A percentile compares a stretch with the other conserved stretches of the same genome.
Evolutionary conservation across 1,140 invertebrate genomes (phyloP).

Genomic region (Brachionus paranguensis): DNA sequence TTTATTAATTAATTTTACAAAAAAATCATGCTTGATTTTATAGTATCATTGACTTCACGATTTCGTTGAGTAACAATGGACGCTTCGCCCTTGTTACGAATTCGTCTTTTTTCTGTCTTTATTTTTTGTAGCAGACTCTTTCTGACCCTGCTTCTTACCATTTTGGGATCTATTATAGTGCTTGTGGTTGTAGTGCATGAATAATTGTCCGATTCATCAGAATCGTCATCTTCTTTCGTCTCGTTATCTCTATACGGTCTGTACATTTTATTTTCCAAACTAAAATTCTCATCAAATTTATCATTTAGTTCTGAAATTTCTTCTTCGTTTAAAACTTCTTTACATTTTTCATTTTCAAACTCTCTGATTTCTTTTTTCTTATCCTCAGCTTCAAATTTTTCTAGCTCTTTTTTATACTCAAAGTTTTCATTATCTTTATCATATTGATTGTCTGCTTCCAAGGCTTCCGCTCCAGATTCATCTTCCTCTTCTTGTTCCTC

Average conservation of each 20-base stretch:
- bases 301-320: not conserved
- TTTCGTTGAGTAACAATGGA: not conserved
- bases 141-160: slow-evolving; percentile 1
- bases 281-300: slow-evolving; percentile 22
- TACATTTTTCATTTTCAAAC: not conserved
- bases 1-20: slow-evolving; percentile 20
- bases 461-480: slow-evolving; percentile 42
- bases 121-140: not conserved
- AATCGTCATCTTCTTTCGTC: not conserved
- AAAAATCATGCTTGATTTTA: slow-evolving; percentile 39
- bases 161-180: slow-evolving; percentile 21
- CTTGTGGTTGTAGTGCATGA: slow-evolving; percentile 21
- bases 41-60: slow-evolving; percentile 18
- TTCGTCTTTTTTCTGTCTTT: not conserved
- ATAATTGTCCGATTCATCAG: slow-evolving; percentile 33
- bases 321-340: not conserved
- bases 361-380: not conserved
- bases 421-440: slow-evolving; percentile 43
- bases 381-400: not conserved
- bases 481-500: slow-evolving; percentile 40
- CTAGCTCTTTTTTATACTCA: slow-evolving; percentile 44
- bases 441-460: slow-evolving; percentile 44
- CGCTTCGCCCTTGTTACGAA: slow-evolving; percentile 29
- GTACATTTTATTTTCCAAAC: not conserved
- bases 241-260: not conserved